Base-by-base conservation (phyloP, 2,113 vertebrate genomes). In the Fulmarus glacialis region DNA sequence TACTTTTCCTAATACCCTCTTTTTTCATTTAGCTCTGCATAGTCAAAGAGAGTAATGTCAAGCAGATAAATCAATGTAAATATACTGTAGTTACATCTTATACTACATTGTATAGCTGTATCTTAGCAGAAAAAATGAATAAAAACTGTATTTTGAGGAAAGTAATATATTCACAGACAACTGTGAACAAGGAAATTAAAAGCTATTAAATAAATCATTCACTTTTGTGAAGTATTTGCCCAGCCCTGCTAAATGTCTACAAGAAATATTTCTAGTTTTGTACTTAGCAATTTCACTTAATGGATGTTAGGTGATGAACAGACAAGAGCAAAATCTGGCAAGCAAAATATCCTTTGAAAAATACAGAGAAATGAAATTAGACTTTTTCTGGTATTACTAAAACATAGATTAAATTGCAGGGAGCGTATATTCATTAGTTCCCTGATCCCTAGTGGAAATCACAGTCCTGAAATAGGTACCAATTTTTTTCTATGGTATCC, bases 261-360 rank as follows among this genome's bases (percentile, higher is more conserved):
- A 92, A 73, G 24, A 90, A 95, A 72, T 80, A 93, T 34, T 93
- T 93, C 62, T 71, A 77, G 38, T 62, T 84, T 91, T 87, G 21
- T 81, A 59, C 20, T 89, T 79, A 56, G 36, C 12, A 63, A 11
- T 87, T 93, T 93, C 58, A 70, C 52, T 45, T 29, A 91, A 89
- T 34, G 18, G 40, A 24, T 66, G n/a, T 89, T 77, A 92, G 24
- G n/a, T 80, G 55, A 87, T 24, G 47, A 91, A 48, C 18, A 77
- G 79, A 89, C 30, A 89, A 79, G 11, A 87, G 23, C 42, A 89
- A 90, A 91, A 86, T n/a, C 9, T 45, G 55, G 22, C 50, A 92
- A 77, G n/a, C 10, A 92, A 93, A 92, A 71, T 50, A 74, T 5
- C 42, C 38, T 70, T 77, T 86, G 53, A 91, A 86, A 93, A 93